Conservation (phyloP, 1,140 invertebrate genomes). For the Macrobrachium rosenbergii region DNA sequence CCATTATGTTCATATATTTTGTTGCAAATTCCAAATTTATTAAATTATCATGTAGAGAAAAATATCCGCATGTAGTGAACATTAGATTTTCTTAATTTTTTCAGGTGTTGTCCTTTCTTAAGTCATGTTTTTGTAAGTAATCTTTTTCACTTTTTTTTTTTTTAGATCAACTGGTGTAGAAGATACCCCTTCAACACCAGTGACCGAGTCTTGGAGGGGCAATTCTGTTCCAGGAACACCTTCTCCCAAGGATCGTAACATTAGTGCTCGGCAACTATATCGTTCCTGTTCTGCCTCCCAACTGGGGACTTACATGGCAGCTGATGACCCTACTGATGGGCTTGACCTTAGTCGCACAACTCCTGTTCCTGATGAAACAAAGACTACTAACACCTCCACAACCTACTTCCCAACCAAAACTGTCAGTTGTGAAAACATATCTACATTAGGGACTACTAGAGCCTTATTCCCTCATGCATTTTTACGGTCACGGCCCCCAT, state of each 20-base stretch:
- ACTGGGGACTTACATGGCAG: constrained; percentile 78
- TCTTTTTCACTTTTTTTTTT: not conserved
- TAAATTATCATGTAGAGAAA: too few species aligned
- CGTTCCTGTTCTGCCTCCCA: constrained; percentile 83
- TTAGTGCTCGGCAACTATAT: constrained; percentile 73
- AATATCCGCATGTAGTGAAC: too few species aligned
- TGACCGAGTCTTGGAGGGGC: constrained; percentile 32
- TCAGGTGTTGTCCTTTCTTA: too few species aligned
- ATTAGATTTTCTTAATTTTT: too few species aligned
- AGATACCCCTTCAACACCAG: constrained; percentile 14
- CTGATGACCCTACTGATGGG: constrained; percentile 83
- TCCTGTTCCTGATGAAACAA: constrained; percentile 10
- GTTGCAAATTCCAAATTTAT: too few species aligned
- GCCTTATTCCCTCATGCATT: constrained; percentile 84
- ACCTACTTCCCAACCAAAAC: constrained; percentile 74
- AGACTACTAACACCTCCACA: constrained; percentile 66
- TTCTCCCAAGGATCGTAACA: constrained; percentile 45
- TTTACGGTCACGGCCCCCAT: constrained; percentile 76
- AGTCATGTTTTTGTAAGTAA: too few species aligned
- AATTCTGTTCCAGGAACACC: constrained; percentile 53
- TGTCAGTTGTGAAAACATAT: constrained; percentile 78
- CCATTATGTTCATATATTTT: too few species aligned
- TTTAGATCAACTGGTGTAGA: constrained; percentile 20
- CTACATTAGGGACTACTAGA: constrained; percentile 71
- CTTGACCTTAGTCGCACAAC: constrained; percentile 74